phyloP scores from a whole-genome alignment of 2,888 invertebrate genomes.

The Nemotelus nigrinus region DNA sequence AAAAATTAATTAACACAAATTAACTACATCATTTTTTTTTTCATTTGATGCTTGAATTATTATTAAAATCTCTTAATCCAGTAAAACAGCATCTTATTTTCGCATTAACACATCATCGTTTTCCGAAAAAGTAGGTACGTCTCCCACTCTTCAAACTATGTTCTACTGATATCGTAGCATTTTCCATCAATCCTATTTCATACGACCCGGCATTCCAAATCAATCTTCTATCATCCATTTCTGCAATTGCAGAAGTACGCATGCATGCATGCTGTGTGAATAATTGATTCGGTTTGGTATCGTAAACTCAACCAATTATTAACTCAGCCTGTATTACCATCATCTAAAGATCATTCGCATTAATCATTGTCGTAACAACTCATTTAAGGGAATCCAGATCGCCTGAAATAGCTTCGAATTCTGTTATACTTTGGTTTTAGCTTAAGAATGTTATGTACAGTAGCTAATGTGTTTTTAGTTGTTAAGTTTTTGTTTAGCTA shows the following conservation, averaged over 20 bases:
- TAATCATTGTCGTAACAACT: neutral
- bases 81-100: too few species aligned
- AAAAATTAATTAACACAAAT: too few species aligned
- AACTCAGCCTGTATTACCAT: conserved; percentile 13
- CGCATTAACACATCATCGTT: too few species aligned
- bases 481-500: conserved; percentile 14
- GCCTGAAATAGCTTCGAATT: conserved; percentile 1
- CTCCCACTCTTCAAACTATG: too few species aligned
- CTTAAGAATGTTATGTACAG: conserved; percentile 7
- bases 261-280: conserved; percentile 6
- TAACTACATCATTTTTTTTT: too few species aligned
- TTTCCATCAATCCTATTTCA: too few species aligned
- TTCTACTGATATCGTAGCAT: too few species aligned
- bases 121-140: too few species aligned
- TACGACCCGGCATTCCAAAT: too few species aligned
- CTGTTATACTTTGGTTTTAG: neutral
- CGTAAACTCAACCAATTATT: conserved; percentile 24
- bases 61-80: too few species aligned
- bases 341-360: neutral
- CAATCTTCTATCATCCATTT: conserved; percentile 4
- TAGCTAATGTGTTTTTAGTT: conserved; percentile 4
- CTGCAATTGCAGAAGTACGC: neutral
- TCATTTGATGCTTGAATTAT: too few species aligned
- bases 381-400: conserved; percentile 2
- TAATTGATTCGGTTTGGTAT: neutral